Conservation (phyloP, 2,888 invertebrate genomes). For the Pristionchus exspectatus region DNA sequence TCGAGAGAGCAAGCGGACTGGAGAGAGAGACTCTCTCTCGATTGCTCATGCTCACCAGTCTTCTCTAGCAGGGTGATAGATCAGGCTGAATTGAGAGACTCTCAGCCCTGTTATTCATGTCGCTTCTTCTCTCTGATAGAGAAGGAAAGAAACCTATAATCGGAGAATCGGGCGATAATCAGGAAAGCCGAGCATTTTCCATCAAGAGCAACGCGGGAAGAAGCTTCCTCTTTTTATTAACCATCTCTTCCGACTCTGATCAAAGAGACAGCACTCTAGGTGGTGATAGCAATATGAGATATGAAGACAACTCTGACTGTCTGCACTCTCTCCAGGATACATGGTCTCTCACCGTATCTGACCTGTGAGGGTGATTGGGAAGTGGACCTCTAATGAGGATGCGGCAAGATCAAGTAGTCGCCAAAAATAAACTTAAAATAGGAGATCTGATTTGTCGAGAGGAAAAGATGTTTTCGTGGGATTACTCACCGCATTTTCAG, state of each 20-base stretch:
- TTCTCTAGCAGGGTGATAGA: conserved; percentile 57
- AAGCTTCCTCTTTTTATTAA: not conserved
- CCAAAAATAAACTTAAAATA: not conserved
- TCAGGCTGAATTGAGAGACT: no score
- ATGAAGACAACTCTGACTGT: not conserved
- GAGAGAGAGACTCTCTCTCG: conserved; percentile 55
- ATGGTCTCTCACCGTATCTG: no score
- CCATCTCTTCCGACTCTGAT: not conserved
- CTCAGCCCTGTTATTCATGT: conserved; percentile 21
- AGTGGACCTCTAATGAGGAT: not conserved
- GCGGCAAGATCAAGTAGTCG: not conserved
- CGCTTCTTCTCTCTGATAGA: conserved; percentile 13
- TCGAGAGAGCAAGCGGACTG: conserved; percentile 61
- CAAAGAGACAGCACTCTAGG: not conserved
- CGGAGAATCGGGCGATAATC: conserved; percentile 16
- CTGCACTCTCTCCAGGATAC: no score
- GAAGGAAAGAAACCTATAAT: conserved; percentile 15
- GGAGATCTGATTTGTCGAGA: not conserved
- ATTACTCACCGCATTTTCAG: no score
- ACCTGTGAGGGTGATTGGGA: no score
- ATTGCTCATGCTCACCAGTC: conserved; percentile 56
- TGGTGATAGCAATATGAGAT: not conserved
- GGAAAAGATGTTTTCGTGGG: no score
- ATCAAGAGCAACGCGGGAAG: not conserved
- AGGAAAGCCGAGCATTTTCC: conserved; percentile 31